Evolutionary conservation across 2,888 invertebrate genomes (phyloP).

Genomic region (Andrena praecox): DNA sequence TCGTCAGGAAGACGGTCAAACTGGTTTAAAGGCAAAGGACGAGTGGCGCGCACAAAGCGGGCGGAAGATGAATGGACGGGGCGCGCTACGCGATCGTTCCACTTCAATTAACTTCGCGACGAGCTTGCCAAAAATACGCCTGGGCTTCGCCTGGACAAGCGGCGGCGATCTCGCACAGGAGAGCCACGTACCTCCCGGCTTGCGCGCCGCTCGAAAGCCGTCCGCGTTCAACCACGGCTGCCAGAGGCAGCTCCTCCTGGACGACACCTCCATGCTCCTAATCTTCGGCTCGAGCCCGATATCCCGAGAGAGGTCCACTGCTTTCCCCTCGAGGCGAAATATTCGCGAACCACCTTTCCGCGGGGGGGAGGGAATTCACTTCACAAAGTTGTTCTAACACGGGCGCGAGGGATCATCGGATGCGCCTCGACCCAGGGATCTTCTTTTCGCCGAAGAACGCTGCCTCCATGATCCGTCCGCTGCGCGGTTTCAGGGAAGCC

Average conservation of each 20-base stretch:
- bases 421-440: conserved; percentile 31
- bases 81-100: conserved; percentile 49
- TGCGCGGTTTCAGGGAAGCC: conserved; percentile 21
- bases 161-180: neutral
- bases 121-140: neutral
- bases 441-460: conserved; percentile 54
- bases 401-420: neutral
- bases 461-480: conserved; percentile 41
- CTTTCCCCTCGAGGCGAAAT: neutral
- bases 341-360: neutral
- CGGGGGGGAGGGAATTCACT: neutral
- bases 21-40: conserved; percentile 79
- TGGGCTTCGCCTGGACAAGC: neutral
- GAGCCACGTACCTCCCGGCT: conserved; percentile 74
- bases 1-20: conserved; percentile 79
- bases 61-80: conserved; percentile 81
- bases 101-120: conserved; percentile 67
- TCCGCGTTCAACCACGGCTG: conserved; percentile 81
- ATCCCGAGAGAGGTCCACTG: too few species aligned
- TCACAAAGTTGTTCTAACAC: neutral
- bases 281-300: neutral
- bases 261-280: conserved; percentile 76
- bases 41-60: conserved; percentile 51
- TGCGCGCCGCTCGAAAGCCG: conserved; percentile 66
- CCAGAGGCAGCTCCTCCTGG: conserved; percentile 79